These are phyloP conservation scores for Heliornis fulica DNA, from an alignment of 2,113 vertebrate genomes.

Conservation along the genomic window DNA sequence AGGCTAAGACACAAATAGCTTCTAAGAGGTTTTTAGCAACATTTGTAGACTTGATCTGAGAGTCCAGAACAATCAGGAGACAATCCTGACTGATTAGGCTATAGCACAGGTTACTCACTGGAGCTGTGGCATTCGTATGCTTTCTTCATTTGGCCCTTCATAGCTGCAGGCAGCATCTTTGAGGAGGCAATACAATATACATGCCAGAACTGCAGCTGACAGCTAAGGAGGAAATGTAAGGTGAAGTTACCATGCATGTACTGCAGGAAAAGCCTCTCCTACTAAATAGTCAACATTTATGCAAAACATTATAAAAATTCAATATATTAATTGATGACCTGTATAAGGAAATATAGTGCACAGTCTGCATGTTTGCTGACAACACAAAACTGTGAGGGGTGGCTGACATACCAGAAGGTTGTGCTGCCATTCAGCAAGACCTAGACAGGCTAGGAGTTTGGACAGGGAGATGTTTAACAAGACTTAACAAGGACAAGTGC, in stretches of 20 bases:
- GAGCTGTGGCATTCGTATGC: neutral
- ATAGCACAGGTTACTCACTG: accelerated
- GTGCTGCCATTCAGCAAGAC: no score
- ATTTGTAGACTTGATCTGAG: neutral
- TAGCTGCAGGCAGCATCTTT: neutral
- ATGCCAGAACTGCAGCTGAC: neutral
- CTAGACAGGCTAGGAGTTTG: no score
- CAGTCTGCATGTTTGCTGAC: no score
- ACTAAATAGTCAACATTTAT: neutral
- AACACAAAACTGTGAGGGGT: no score
- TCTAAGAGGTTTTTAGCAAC: neutral
- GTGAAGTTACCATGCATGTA: neutral
- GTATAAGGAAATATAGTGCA: no score
- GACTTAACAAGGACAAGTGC: no score
- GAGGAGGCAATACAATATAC: neutral
- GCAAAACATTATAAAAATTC: neutral
- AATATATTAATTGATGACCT: no score
- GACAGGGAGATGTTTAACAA: no score
- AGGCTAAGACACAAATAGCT: neutral
- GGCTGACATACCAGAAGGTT: no score
- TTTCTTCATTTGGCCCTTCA: neutral
- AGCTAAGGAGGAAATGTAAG: neutral
- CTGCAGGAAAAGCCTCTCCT: neutral
- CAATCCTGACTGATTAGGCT: neutral
- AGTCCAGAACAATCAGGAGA: neutral